phyloP scores from a whole-genome alignment of 1,140 invertebrate genomes.

The Dreissena polymorpha region DNA sequence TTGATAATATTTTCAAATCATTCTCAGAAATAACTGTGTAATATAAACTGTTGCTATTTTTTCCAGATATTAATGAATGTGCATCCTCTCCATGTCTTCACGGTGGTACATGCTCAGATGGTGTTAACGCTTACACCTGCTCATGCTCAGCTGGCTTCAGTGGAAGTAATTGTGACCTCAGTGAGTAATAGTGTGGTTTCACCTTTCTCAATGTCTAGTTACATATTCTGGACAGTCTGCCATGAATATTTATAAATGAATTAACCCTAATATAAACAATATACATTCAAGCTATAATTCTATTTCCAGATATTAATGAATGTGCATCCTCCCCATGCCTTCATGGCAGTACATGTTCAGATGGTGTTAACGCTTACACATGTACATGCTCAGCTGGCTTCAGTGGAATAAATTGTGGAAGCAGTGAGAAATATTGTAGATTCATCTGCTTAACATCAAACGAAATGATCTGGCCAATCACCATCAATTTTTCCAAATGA shows the following conservation, averaged over 20 bases:
- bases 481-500: too few species aligned
- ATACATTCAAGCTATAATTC: too few species aligned
- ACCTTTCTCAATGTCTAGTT: too few species aligned
- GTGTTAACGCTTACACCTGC: not conserved
- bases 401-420: not conserved
- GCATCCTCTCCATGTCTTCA: not conserved
- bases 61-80: not conserved
- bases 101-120: not conserved
- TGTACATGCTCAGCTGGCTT: conserved; percentile 6
- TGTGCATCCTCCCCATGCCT: not conserved
- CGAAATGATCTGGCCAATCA: too few species aligned
- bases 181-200: not conserved
- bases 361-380: not conserved
- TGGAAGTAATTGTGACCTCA: not conserved
- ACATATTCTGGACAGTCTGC: too few species aligned
- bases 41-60: not conserved
- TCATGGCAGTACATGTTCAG: not conserved
- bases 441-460: too few species aligned
- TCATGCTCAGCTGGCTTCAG: not conserved
- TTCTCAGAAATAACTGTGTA: too few species aligned
- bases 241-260: too few species aligned
- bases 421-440: not conserved
- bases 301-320: not conserved
- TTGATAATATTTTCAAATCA: too few species aligned
- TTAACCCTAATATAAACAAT: too few species aligned